Evolutionary conservation across 2,888 invertebrate genomes (phyloP), one percentile per base, ranked within the genome.

Genomic region (Drosophila quinaria): DNA sequence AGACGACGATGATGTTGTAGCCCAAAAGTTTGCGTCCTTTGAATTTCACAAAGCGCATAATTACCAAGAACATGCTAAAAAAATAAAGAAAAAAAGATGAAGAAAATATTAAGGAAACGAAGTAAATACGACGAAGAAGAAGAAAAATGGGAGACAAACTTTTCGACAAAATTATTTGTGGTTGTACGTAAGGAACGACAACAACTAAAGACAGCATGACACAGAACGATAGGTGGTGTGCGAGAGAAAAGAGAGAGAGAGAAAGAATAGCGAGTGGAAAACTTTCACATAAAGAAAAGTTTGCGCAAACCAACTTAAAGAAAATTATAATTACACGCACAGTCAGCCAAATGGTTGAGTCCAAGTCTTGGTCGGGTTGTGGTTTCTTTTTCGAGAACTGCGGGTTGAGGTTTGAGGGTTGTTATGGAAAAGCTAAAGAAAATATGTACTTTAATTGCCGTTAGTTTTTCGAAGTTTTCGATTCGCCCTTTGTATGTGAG

Each of bases 301-400:
- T 85, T 78, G 80, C 52, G 78, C 84, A 86, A 85, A 85, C 86
- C 86, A 81, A 85, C 84, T 85, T 85, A 87, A 80, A 78, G 84
- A 87, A 86, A 87, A 85, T 86, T 83, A 87, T 86, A 86, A 87
- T 86, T 87, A 86, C 87, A 86, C 87, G 87, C 86, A 85, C 87
- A 85, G 85, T 85, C 87, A 85, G 85, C 85, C 87, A 85, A 86
- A 86, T 78, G 69, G 46, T 71, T 68, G 46, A 55, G 56, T 63
- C 55, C 55, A 47, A 39, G 78, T 78, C 76, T 35, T 42, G 59
- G 44, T 59, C 55, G 70, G 65, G 66, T 52, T 70, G 62, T 46
- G 55, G 56, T 19, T 61, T 17, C 15, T 22, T 22, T 44, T 41
- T 17, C 6, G 25, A 15, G 44, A 11, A 5, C 3, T 47, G 55